Base-by-base conservation (phyloP, 2,797 vertebrate genomes). In the Pseudomugil gertrudae region DNA sequence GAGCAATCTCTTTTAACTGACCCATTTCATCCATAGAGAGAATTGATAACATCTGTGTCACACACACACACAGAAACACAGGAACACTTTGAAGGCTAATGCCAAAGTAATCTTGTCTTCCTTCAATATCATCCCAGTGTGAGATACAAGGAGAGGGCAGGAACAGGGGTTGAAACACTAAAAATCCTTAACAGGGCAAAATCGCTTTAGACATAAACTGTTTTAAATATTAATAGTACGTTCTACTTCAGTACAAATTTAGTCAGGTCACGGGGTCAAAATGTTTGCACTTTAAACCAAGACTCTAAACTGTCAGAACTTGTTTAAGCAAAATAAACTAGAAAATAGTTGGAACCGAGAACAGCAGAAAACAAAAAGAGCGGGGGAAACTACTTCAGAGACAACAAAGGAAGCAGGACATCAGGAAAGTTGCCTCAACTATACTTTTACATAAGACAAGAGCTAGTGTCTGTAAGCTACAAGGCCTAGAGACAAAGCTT, bases 401-500 rank as follows among this genome's bases (percentile, higher is more conserved):
- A 33, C 21, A 54, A 30, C 9, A 13, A 23, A 69, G 57, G 14
- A 72, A 63, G 35, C 38, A 27, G 26, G 43, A 43, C 64, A 75
- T 19, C 13, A 50, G 29, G 10, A 57, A 38, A n/a, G 23, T 33
- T 74, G 64, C 33, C 59, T 74, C 38, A 73, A 73, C 63, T 66
- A 55, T 75, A 78, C 66, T 80, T 84, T 65, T 36, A 74, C 63
- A 83, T 77, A 72, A 85, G 48, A 52, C 38, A 3, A 79, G 63
- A 71, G 64, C 56, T 61, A 23, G 43, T 69, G 47, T 83, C 66
- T 83, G 35, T 74, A 69, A 79, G 57, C 72, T 58, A 43, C 55
- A 62, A 57, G 53, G 73, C 61, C 69, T 66, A 57, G 76, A 86
- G 85, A 79, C 85, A 84, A 78, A 87, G 80, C 78, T 80, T 66